Conservation (phyloP, 2,113 vertebrate genomes). For the Gallinago undulata region DNA sequence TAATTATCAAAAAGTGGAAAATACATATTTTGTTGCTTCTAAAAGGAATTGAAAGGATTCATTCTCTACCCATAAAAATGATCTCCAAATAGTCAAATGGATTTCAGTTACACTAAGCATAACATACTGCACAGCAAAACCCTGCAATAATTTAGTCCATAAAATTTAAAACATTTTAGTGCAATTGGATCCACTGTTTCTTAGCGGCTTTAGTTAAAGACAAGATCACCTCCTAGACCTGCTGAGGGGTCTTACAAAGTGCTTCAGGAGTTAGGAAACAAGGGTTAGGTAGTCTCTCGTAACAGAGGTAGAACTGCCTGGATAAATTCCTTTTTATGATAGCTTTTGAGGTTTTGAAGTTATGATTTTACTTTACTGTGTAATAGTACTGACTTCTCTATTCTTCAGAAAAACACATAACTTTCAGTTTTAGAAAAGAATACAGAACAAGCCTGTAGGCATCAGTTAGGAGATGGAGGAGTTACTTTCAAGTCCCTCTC, state of each 20-base stretch:
- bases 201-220: not conserved
- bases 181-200: not conserved
- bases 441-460: not conserved
- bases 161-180: not conserved
- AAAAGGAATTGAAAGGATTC: not conserved
- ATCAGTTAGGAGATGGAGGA: not conserved
- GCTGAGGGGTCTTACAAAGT: not conserved
- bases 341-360: not conserved
- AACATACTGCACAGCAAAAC: not conserved
- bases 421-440: not conserved
- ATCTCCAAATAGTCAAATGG: not conserved
- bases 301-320: not conserved
- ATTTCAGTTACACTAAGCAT: not conserved
- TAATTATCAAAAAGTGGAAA: not conserved
- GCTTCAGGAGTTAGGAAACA: not conserved
- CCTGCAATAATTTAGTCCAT: not conserved
- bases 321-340: not conserved
- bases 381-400: not conserved
- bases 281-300: not conserved
- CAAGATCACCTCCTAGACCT: not conserved
- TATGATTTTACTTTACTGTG: not conserved
- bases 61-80: too few species aligned
- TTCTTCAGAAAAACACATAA: not conserved
- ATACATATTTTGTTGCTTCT: not conserved
- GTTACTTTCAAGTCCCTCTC: not conserved